A percentile compares a stretch with the other conserved stretches of the same genome.
phyloP scores from a whole-genome alignment of 2,113 vertebrate species.

The Gavialis gangeticus region DNA sequence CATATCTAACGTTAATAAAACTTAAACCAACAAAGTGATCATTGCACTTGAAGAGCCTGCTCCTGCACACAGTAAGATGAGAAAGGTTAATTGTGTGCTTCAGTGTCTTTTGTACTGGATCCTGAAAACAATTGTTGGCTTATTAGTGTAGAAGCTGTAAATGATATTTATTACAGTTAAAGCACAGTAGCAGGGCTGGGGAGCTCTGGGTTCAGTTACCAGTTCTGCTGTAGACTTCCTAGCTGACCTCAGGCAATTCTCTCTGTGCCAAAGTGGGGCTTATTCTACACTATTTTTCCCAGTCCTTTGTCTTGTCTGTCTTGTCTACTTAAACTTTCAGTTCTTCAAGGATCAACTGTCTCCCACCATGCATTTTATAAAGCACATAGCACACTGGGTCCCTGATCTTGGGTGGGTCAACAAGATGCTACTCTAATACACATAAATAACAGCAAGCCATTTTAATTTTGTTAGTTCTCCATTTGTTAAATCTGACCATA shows the following conservation, averaged over 20 bases:
- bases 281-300: not conserved
- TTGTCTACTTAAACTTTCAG: not conserved
- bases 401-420: not conserved
- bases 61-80: not conserved
- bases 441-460: not conserved
- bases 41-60: not conserved
- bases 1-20: not conserved
- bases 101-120: not conserved
- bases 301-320: not conserved
- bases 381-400: rapidly evolving
- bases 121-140: not conserved
- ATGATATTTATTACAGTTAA: not conserved
- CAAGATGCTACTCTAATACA: not conserved
- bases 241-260: not conserved
- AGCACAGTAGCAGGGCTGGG: not conserved
- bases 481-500: not conserved
- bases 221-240: not conserved
- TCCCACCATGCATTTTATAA: not conserved
- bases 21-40: not conserved
- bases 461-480: not conserved
- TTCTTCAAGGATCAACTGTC: not conserved
- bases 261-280: not conserved
- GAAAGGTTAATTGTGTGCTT: not conserved
- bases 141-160: not conserved
- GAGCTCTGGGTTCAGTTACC: not conserved